Percentiles rank a stretch among this genome's conserved stretches.
These are phyloP conservation scores for Phalacrocorax brasilianus DNA, from an alignment of 2,113 vertebrate species.

Conservation along the genomic window DNA sequence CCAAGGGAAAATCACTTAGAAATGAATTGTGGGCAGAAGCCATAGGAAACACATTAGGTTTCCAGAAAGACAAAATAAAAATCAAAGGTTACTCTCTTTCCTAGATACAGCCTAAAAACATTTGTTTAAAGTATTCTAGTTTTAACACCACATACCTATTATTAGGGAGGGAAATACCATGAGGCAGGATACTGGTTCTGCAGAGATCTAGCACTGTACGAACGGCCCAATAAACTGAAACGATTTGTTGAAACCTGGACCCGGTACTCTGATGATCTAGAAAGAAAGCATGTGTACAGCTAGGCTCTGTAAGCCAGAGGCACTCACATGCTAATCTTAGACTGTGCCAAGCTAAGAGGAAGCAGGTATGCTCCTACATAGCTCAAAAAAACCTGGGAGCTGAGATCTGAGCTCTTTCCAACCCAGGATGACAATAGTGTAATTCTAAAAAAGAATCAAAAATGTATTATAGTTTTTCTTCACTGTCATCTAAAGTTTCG, in stretches of 20 bases:
- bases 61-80: conserved; percentile 62
- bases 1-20: conserved; percentile 47
- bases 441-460: conserved; percentile 8
- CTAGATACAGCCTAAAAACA: background rate
- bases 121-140: background rate
- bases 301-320: background rate
- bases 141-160: background rate
- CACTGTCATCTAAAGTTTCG: background rate
- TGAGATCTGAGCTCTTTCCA: conserved; percentile 13
- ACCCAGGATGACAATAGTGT: background rate
- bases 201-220: background rate
- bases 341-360: background rate
- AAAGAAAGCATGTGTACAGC: background rate
- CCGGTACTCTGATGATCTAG: background rate
- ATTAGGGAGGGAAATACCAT: background rate
- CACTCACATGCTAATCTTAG: conserved; percentile 8
- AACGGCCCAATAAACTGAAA: background rate
- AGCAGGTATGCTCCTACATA: background rate
- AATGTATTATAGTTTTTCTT: background rate
- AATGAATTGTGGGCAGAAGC: conserved; percentile 50
- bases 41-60: conserved; percentile 33
- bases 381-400: background rate
- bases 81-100: conserved; percentile 14
- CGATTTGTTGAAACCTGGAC: background rate
- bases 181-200: background rate